Conservation (phyloP, 2,113 vertebrate species). For the Mesoclemmys tuberculata region DNA sequence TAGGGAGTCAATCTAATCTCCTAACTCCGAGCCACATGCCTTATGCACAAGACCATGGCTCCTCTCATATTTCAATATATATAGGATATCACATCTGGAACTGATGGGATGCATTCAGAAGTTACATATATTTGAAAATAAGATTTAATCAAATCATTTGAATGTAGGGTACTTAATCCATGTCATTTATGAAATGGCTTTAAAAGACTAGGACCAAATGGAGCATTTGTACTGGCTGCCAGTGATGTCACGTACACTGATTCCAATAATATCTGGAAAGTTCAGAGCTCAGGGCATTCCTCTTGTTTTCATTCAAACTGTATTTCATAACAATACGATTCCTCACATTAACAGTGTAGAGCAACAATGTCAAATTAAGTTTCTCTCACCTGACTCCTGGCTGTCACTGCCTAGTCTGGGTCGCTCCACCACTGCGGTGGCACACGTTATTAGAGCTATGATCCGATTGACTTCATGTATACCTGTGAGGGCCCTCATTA, state of each 20-base stretch:
- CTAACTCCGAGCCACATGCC: background rate
- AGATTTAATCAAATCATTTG: background rate
- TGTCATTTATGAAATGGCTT: background rate
- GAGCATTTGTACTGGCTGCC: background rate
- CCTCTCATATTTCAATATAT: background rate
- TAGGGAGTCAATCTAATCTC: background rate
- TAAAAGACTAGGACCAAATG: background rate
- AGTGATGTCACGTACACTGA: background rate
- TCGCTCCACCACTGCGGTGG: constrained; percentile 67
- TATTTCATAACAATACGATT: background rate
- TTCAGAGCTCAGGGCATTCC: background rate
- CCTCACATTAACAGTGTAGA: background rate
- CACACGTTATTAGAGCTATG: constrained; percentile 76
- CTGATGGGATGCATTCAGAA: background rate
- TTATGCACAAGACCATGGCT: background rate
- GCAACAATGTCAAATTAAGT: background rate
- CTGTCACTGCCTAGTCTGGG: background rate
- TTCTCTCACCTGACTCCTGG: constrained; percentile 1
- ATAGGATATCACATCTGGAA: background rate
- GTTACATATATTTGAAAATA: background rate
- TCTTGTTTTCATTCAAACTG: background rate
- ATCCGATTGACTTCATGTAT: constrained; percentile 64
- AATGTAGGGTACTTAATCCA: background rate
- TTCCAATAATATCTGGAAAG: background rate
- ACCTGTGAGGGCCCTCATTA: constrained; percentile 59